Base-by-base conservation (phyloP, 2,888 invertebrate species). In the Nymphalis urticae region DNA sequence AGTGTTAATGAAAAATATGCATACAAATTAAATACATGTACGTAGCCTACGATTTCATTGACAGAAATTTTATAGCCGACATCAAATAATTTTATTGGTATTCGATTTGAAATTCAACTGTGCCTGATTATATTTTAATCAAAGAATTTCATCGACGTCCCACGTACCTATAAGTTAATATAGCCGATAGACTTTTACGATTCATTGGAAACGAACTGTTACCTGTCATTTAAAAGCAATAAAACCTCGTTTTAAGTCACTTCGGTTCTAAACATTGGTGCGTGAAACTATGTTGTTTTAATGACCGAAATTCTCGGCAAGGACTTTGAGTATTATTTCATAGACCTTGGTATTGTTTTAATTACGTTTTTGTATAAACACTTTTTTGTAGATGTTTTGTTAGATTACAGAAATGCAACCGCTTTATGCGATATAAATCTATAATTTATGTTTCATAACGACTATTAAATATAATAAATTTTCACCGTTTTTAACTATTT, bases 191-290 rank as follows among this genome's bases (percentile, higher is more conserved):
- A 69, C 24, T 68, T 72, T 72, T 72, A 72, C 54, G 68, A 68
- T 61, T 61, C 73, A 76, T 75, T 80, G 76, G 65, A 77, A 82
- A 84, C 79, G 81, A 82, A 84, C 85, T 85, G 84, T 85, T 85
- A 85, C 86, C 84, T 84, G 82, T 85, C 82, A 89, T 91, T 90
- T 88, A 88, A 88, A 89, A 87, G 87, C 80, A 80, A 88, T 90
- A 90, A 90, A 90, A 87, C 77, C 73, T 82, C 80, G 84, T 88
- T 88, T 86, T 83, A 84, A 85, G 78, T 80, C 80, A 84, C 80
- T 84, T 78, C 79, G 76, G 77, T 54, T 56, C 79, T 80, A 82
- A 84, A 82, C 85, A 84, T 85, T 83, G 79, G 80, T 86, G 85
- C 85, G 88, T 88, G 84, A 85, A 88, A 89, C 87, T 87, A 88